A percentile compares a stretch with the other conserved stretches of the same genome.
Evolutionary conservation across 2,113 vertebrate species (phyloP).

Genomic region (rat (Rattus norvegicus)): GRCr8 NC_086028.1:30314001-30314500

Average conservation of each 20-base stretch:
- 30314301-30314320: neutral
- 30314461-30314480: neutral
- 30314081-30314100: neutral
- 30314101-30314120: neutral
- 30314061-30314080: slow-evolving; percentile 10
- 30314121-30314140: neutral
- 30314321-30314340: slow-evolving; percentile 4
- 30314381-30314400: slow-evolving; percentile 6
- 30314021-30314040: slow-evolving; percentile 35
- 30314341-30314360: neutral
- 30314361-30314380: neutral
- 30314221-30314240: neutral
- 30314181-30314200: neutral
- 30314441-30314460: neutral
- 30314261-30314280: neutral
- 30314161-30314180: neutral
- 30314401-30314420: neutral
- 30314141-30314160: neutral
- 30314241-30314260: slow-evolving; percentile 18
- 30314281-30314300: neutral
- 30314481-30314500: neutral
- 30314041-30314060: neutral
- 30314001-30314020: neutral
- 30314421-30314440: neutral
- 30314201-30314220: neutral